These are phyloP conservation scores for Theropithecus gelada DNA, from an alignment of 2,113 vertebrate genomes.

Conservation along the genomic window DNA sequence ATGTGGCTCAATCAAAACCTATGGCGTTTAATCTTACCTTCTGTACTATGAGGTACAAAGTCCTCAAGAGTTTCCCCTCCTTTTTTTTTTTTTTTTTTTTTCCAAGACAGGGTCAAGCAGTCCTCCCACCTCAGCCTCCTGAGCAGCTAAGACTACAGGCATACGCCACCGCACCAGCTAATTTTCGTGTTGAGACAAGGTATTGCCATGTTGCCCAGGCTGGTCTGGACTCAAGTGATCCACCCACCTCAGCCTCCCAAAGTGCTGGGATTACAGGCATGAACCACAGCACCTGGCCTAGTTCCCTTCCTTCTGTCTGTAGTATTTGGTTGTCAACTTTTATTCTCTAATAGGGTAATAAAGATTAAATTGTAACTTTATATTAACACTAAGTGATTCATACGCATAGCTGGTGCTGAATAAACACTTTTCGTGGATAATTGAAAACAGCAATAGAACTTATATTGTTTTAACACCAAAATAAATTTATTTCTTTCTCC, in stretches of 20 bases:
- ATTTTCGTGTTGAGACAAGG: too few species aligned
- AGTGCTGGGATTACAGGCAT: too few species aligned
- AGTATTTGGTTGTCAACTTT: constrained; percentile 4
- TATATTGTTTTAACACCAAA: background rate
- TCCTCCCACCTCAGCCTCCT: too few species aligned
- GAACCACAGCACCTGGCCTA: background rate
- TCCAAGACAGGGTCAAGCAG: too few species aligned
- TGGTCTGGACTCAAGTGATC: too few species aligned
- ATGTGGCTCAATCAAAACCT: background rate
- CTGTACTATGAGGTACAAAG: background rate
- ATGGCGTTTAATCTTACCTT: too few species aligned
- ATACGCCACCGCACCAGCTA: too few species aligned
- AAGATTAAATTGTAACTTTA: constrained; percentile 20
- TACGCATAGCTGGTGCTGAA: background rate
- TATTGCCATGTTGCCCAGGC: too few species aligned
- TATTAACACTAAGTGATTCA: background rate
- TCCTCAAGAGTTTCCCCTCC: background rate
- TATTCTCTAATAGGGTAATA: constrained; percentile 6
- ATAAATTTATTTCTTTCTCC: constrained; percentile 18
- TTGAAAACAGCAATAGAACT: background rate
- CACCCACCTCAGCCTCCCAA: too few species aligned
- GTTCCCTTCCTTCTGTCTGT: background rate
- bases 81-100: too few species aligned
- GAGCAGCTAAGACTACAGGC: too few species aligned
- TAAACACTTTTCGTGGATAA: background rate